Percentiles rank a stretch among this genome's conserved stretches.
Evolutionary conservation across 2,888 invertebrate species (phyloP).

Genomic region (Geophilus truncorum): DNA sequence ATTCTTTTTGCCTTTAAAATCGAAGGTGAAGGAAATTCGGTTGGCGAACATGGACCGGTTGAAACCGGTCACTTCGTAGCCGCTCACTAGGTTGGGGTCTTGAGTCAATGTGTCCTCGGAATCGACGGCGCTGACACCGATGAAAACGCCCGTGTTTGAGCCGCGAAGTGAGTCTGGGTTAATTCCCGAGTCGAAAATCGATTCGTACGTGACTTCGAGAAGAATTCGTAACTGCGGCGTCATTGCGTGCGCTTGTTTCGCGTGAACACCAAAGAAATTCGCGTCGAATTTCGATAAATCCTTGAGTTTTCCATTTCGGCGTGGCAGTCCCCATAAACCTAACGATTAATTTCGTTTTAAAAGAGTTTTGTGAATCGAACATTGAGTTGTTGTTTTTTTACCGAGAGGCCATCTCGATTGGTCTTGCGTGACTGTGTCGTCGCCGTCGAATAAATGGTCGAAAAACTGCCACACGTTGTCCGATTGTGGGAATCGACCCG

Average conservation of each 20-base stretch:
- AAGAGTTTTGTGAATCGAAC: neutral
- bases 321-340: slow-evolving; percentile 74
- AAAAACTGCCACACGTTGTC: slow-evolving; percentile 87
- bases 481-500: slow-evolving; percentile 84
- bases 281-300: slow-evolving; percentile 76
- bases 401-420: slow-evolving; percentile 80
- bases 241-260: slow-evolving; percentile 88
- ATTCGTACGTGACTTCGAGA: slow-evolving; percentile 87
- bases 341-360: slow-evolving; percentile 30
- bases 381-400: slow-evolving; percentile 42
- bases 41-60: slow-evolving; percentile 59
- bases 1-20: slow-evolving; percentile 47
- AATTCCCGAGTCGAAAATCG: slow-evolving; percentile 75
- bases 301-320: slow-evolving; percentile 75
- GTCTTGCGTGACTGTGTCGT: slow-evolving; percentile 90
- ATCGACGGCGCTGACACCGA: slow-evolving; percentile 88
- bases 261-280: slow-evolving; percentile 83
- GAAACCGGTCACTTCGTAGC: slow-evolving; percentile 87
- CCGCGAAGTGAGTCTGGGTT: slow-evolving; percentile 81
- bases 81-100: slow-evolving; percentile 69
- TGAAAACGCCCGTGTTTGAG: slow-evolving; percentile 85
- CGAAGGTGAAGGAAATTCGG: slow-evolving; percentile 54
- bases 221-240: slow-evolving; percentile 86
- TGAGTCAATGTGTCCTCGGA: slow-evolving; percentile 81
- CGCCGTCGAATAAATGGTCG: slow-evolving; percentile 78